A percentile compares a stretch with the other conserved stretches of the same genome.
Evolutionary conservation across 23 tunicate genomes (phyloP).

Genomic region (Diplosoma virens): DNA sequence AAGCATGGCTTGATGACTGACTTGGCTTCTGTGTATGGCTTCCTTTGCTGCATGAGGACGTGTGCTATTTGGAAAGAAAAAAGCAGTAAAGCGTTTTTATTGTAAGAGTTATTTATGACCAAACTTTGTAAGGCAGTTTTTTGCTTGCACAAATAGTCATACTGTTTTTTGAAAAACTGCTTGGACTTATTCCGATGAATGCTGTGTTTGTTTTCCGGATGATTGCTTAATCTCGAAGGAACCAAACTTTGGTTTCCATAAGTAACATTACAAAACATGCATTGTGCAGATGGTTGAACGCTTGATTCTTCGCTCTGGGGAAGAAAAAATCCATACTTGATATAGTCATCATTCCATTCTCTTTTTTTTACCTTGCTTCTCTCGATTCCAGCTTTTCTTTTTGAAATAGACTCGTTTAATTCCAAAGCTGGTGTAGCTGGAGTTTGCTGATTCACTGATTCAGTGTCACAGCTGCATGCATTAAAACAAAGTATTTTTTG

Average conservation of each 20-base stretch:
- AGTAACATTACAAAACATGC: conserved; percentile 29
- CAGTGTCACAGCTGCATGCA: conserved; percentile 36
- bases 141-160: conserved; percentile 25
- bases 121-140: conserved; percentile 3
- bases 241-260: conserved; percentile 21
- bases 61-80: conserved; percentile 37
- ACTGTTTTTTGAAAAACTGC: conserved; percentile 34
- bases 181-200: conserved; percentile 49
- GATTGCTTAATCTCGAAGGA: conserved; percentile 35
- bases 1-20: conserved; percentile 51
- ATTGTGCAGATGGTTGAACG: conserved; percentile 25
- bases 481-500: conserved; percentile 13
- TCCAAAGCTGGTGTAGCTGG: conserved; percentile 26
- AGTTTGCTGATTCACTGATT: conserved; percentile 14
- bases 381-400: conserved; percentile 13
- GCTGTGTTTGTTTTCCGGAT: conserved; percentile 36
- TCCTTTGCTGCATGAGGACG: conserved; percentile 39
- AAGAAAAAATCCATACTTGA: conserved; percentile 8
- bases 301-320: conserved; percentile 34
- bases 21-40: conserved; percentile 47
- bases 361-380: conserved; percentile 9
- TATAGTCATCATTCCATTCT: not conserved
- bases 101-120: conserved; percentile 11
- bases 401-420: conserved; percentile 23
- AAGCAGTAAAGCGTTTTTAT: conserved; percentile 19